Base-by-base conservation (phyloP, 2,113 vertebrate genomes). In the Rousettus leschenaultii region DNA sequence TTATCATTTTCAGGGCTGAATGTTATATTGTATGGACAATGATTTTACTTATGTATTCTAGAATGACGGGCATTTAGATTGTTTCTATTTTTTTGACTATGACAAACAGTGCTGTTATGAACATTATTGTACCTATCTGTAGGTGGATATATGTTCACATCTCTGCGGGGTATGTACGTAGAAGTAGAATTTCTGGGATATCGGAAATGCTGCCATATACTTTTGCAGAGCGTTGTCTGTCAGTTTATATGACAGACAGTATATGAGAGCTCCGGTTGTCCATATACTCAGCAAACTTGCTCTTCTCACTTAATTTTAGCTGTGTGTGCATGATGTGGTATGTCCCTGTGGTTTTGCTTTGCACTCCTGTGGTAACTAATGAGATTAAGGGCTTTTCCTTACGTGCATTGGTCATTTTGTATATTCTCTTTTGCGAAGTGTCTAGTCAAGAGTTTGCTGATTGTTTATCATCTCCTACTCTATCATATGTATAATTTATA, bases 171-270 rank as follows among this genome's bases (percentile, higher is more conserved):
- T 24, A 19, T 48, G n/a, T 11, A 65, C 28, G 71, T 51, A 35
- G 8, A 9, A 63, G 33, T 35, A 61, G 14, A 83, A 65, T 48
- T 87, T 57, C 53, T 43, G 61, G 65, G 45, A 45, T 28, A 21
- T 0, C 13, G 0, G 33, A 11, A 26, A 15, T 63, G 21, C 24
- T 28, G 15, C 5, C 13, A 11, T 22, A 21, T 5, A 1, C 11
- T 61, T 82, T 53, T 53, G 28, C 12, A 28, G 11, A 68, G 1
- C 10, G 15, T 61, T 57, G 26, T 59, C 12, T 57, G 33, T 59
- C 12, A 55, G 19, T 55, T 74, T 43, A 16, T 40, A 40, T 40
- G 40, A 40, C 40, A 40, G 40, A 40, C 40, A 40, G 40, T 6
- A 40, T 40, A 13, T 14, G 26, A 57, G 35, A 55, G 1, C 4